These are phyloP conservation scores for Pelecanoides urinatrix DNA, from an alignment of 2,113 vertebrate species.

Conservation along the genomic window DNA sequence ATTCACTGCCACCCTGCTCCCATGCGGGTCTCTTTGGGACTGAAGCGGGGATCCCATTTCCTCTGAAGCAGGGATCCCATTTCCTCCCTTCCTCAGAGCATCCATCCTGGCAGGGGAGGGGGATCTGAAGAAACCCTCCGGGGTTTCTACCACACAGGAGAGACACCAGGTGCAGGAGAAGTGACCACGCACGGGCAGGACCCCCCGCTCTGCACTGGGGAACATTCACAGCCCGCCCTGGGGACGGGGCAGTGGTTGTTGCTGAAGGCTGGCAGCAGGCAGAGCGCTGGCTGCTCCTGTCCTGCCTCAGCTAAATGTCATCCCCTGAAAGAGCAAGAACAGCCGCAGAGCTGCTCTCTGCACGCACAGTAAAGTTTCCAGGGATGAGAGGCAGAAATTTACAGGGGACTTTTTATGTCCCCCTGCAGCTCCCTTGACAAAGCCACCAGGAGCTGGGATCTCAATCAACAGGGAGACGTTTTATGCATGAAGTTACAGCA, in stretches of 20 bases:
- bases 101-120: neutral
- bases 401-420: neutral
- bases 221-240: neutral
- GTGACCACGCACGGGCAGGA: fast-evolving
- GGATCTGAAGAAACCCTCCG: neutral
- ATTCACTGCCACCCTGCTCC: neutral
- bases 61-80: too few relatives aligned
- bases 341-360: neutral
- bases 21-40: fast-evolving
- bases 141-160: neutral
- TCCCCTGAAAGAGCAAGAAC: neutral
- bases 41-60: neutral
- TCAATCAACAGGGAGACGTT: neutral
- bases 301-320: neutral
- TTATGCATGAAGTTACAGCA: neutral
- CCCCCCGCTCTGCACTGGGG: fast-evolving
- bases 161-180: neutral
- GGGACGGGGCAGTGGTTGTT: neutral
- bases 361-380: neutral
- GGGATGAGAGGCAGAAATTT: neutral
- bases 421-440: neutral
- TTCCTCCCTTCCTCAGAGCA: neutral
- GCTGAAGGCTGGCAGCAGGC: neutral
- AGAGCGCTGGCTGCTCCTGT: neutral
- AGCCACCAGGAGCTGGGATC: neutral